Evolutionary conservation across 2,113 vertebrate species (phyloP).

Genomic region (Sapayoa aenigma): DNA sequence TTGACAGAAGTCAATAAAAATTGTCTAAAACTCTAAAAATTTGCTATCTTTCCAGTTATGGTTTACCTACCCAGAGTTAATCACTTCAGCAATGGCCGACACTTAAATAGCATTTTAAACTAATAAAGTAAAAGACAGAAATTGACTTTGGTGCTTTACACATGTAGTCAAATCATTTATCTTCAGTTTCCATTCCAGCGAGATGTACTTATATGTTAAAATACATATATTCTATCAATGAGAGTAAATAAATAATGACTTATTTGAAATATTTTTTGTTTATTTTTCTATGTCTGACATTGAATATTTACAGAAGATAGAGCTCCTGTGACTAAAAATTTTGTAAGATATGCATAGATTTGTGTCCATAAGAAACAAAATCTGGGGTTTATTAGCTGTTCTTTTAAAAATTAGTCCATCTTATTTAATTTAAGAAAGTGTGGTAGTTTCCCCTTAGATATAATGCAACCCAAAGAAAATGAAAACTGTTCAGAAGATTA

Average conservation of each 20-base stretch:
- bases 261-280: neutral
- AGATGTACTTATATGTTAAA: neutral
- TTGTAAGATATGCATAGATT: neutral
- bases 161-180: neutral
- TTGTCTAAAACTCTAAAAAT: neutral
- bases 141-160: neutral
- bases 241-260: neutral
- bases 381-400: neutral
- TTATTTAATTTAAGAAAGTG: neutral
- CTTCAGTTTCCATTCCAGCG: neutral
- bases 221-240: neutral
- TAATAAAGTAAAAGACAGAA: neutral
- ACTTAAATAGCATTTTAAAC: neutral
- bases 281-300: neutral
- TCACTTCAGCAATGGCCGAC: neutral
- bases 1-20: neutral
- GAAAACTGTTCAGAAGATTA: conserved; percentile 1
- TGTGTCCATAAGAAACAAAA: neutral
- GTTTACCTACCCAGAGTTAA: neutral
- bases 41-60: neutral
- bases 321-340: neutral
- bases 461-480: neutral
- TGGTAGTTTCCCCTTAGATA: neutral
- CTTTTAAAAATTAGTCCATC: neutral
- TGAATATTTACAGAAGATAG: neutral